phyloP scores from a whole-genome alignment of 2,113 vertebrate species.

The Camelus dromedarius region DNA sequence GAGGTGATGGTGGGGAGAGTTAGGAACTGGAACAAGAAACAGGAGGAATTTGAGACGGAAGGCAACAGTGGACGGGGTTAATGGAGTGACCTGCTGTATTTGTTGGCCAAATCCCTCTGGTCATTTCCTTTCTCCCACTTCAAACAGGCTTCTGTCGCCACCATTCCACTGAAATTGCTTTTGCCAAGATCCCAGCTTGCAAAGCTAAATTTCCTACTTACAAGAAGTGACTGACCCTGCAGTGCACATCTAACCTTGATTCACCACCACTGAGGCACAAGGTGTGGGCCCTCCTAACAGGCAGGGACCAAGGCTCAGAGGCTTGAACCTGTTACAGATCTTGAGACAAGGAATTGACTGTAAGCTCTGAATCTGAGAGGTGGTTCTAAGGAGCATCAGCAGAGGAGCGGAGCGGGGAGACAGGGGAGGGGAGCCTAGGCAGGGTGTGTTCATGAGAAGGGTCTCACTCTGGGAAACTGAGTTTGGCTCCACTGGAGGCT shows the following conservation, averaged over 20 bases:
- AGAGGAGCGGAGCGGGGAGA: too few species aligned
- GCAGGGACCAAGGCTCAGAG: not conserved
- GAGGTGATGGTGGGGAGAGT: not conserved
- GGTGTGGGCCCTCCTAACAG: too few species aligned
- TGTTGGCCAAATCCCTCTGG: not conserved
- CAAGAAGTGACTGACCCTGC: not conserved
- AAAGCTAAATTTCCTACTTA: conserved; percentile 29
- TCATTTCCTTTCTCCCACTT: not conserved
- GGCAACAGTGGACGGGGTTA: not conserved
- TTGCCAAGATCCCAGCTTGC: not conserved
- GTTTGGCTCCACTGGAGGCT: too few species aligned
- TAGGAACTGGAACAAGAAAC: not conserved
- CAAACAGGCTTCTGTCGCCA: not conserved
- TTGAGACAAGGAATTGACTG: too few species aligned
- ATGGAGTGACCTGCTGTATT: not conserved
- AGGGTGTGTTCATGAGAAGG: too few species aligned
- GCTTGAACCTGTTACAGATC: not conserved
- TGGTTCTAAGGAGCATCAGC: too few species aligned
- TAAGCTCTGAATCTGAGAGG: too few species aligned
- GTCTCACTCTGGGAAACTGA: too few species aligned
- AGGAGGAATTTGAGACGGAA: not conserved
- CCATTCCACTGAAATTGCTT: not conserved
- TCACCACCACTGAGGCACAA: not conserved
- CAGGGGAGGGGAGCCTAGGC: too few species aligned
- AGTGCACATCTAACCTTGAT: not conserved